A percentile compares a stretch with the other conserved stretches of the same genome.
Evolutionary conservation across 1,140 invertebrate species (phyloP).

Genomic region (Tetramorium alpestre): DNA sequence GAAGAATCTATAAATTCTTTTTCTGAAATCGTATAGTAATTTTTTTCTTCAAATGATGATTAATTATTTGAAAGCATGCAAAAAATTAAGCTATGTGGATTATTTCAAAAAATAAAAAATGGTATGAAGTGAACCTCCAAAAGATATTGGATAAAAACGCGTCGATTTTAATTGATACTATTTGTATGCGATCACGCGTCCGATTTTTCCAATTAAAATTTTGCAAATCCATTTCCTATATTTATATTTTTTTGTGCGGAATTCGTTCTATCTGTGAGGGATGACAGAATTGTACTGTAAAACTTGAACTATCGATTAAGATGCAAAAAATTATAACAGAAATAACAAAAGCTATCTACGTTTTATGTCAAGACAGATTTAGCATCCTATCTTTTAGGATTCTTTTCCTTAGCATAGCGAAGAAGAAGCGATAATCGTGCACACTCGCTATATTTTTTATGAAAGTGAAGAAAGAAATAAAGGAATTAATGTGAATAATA

Average conservation of each 20-base stretch:
- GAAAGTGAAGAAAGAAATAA: conserved; percentile 31
- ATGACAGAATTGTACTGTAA: neutral
- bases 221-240: conserved; percentile 4
- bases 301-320: neutral
- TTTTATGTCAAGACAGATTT: conserved; percentile 37
- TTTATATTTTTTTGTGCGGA: neutral
- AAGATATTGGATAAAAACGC: neutral
- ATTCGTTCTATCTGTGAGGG: neutral
- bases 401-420: conserved; percentile 31
- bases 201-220: conserved; percentile 7
- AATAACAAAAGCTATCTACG: conserved; percentile 4
- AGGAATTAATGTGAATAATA: conserved; percentile 56
- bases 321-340: conserved; percentile 4
- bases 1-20: neutral
- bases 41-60: neutral
- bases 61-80: neutral
- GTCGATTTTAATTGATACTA: neutral
- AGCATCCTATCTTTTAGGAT: neutral
- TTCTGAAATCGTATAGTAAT: neutral
- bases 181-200: neutral
- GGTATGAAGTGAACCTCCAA: neutral
- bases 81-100: neutral
- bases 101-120: neutral
- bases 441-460: conserved; percentile 59
- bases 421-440: conserved; percentile 34